Conservation (phyloP, 2,888 invertebrate species). For the Camponotus fellah region DNA sequence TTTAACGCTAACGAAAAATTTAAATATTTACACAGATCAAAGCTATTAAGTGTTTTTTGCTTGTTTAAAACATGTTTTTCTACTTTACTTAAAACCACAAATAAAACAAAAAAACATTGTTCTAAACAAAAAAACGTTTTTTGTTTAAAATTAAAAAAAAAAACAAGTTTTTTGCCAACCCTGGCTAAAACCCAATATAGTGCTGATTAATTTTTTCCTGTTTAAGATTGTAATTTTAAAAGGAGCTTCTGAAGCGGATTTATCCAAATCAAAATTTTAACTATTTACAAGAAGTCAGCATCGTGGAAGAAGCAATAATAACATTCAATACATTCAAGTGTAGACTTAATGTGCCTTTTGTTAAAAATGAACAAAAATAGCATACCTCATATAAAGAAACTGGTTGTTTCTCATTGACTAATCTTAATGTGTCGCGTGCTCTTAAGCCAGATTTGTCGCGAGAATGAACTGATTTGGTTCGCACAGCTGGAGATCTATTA, state of each 20-base stretch:
- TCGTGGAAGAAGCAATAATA: not conserved
- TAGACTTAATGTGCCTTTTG: not conserved
- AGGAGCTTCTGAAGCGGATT: not conserved
- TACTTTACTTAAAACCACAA: too few relatives aligned
- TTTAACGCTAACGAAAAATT: too few relatives aligned
- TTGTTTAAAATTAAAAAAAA: too few relatives aligned
- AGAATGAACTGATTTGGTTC: constrained; percentile 80
- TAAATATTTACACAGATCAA: too few relatives aligned
- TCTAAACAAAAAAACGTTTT: too few relatives aligned
- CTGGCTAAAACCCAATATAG: too few relatives aligned
- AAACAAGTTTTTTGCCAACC: too few relatives aligned
- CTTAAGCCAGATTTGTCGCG: constrained; percentile 83
- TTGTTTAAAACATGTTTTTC: too few relatives aligned
- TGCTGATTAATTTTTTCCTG: not conserved
- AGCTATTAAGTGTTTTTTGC: too few relatives aligned
- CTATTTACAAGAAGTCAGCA: not conserved
- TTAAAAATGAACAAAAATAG: not conserved
- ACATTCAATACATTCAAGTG: not conserved
- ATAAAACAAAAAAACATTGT: too few relatives aligned
- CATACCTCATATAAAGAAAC: constrained; percentile 81
- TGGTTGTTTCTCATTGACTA: constrained; percentile 88
- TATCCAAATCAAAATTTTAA: constrained; percentile 2
- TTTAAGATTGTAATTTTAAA: not conserved
- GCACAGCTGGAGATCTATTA: constrained; percentile 81
- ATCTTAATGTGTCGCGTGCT: constrained; percentile 87